Base-by-base conservation (phyloP, 2,888 invertebrate genomes). In the Apamea sordens region DNA sequence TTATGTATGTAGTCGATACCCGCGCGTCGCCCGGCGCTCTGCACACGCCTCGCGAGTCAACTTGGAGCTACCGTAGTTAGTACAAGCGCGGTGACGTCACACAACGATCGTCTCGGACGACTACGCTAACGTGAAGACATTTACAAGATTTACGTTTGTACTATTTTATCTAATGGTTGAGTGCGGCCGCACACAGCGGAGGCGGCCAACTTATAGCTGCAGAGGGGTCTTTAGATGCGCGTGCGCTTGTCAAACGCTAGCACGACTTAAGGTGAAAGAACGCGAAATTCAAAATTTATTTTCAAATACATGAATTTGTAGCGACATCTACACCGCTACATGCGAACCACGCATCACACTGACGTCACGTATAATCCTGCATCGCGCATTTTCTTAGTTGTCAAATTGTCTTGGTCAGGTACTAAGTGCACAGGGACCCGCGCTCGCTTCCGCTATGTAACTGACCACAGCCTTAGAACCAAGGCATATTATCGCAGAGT, bases 61-160 rank as follows among this genome's bases (percentile, higher is more conserved):
- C 18, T 63, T n/a, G 53, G 7, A 53, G 5, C 32, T 53, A 64
- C 10, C 8, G 18, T 53, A 75, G 28, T 73, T 50, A 74, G 61
- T 47, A 10, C 15, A 50, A 53, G 50, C 74, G 73, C 32, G 15
- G n/a, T 21, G 41, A 64, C 28, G 41, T 32, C 3, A 32, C 13
- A 74, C 50, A 76, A 74, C 18, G 28, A 13, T 7, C 3, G 63
- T 18, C 63, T 24, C n/a, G 18, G n/a, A 76, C 75, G 28, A 44
- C 32, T 32, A 61, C 68, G n/a, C 56, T 24, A 36, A 21, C 41
- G 8, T 10, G 44, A 5, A 63, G 2, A 53, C 76, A 53, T 75
- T 28, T 18, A 73, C 6, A 50, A 41, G 36, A 21, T 32, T 72
- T 15, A 64, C 28, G 15, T 75, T 75, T 77, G 77, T 77, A 77